phyloP scores from a whole-genome alignment of 2,888 invertebrate genomes.

The Elgonia sp. region DNA sequence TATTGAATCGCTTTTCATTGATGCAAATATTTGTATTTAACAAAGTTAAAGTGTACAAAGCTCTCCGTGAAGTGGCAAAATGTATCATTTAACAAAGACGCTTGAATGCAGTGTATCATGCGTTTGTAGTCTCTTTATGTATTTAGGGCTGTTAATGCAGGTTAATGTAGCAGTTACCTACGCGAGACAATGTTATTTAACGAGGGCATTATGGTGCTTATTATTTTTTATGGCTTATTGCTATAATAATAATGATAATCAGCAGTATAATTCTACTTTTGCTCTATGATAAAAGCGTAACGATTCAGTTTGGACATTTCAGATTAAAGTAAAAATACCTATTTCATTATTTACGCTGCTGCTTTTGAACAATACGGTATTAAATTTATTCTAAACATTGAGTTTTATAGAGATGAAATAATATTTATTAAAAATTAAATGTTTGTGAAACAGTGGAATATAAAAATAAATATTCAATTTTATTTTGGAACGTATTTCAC shows the following conservation, averaged over 20 bases:
- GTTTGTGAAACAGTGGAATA: too few species aligned
- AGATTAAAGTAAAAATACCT: not conserved
- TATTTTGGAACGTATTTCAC: too few species aligned
- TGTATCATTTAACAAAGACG: constrained; percentile 45
- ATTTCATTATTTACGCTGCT: too few species aligned
- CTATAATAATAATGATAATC: constrained; percentile 25
- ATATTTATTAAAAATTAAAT: too few species aligned
- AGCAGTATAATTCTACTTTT: not conserved
- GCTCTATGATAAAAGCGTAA: not conserved
- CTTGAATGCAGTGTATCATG: constrained; percentile 32
- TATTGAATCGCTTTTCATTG: constrained; percentile 24
- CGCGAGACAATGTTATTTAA: constrained; percentile 49
- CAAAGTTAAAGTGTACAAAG: constrained; percentile 42
- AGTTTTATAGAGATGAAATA: too few species aligned
- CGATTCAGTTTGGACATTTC: not conserved
- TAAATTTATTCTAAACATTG: too few species aligned
- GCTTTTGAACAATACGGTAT: too few species aligned
- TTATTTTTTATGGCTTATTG: constrained; percentile 51
- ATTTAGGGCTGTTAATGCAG: constrained; percentile 56
- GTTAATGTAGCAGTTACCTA: constrained; percentile 59
- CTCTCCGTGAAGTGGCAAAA: constrained; percentile 25
- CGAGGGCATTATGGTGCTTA: constrained; percentile 32
- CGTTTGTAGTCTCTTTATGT: constrained; percentile 54
- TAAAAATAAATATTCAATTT: too few species aligned
- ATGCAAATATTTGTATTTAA: constrained; percentile 43